Evolutionary conservation across 2,888 invertebrate species (phyloP).

Genomic region (Eupithecia insigniata): DNA sequence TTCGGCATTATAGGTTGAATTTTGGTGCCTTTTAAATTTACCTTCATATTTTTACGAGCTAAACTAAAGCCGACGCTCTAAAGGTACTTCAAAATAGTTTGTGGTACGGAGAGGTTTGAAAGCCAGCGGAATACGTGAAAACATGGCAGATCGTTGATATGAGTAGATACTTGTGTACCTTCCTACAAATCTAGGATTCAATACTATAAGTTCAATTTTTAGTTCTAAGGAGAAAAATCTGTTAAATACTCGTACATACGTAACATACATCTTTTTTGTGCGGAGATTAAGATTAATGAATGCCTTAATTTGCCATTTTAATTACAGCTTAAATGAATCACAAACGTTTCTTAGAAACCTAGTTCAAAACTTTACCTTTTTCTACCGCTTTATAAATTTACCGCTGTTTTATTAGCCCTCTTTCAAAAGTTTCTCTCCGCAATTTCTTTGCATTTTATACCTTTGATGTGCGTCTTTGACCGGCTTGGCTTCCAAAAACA

Average conservation of each 20-base stretch:
- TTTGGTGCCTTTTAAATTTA: conserved; percentile 29
- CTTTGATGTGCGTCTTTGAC: conserved; percentile 61
- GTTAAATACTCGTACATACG: too few relatives aligned
- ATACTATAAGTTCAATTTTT: background rate
- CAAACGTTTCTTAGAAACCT: conserved; percentile 31
- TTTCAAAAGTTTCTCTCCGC: conserved; percentile 64
- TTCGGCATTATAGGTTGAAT: conserved; percentile 43
- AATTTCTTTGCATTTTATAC: conserved; percentile 61
- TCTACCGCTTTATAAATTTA: conserved; percentile 65
- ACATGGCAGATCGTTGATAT: background rate
- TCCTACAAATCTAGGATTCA: background rate
- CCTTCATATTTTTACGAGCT: conserved; percentile 26
- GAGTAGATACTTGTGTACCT: background rate
- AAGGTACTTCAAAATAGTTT: conserved; percentile 21
- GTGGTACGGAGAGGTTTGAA: background rate
- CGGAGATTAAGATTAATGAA: background rate
- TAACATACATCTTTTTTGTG: background rate
- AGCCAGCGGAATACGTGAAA: background rate
- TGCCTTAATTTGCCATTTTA: background rate
- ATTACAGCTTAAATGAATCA: background rate
- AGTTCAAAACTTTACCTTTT: conserved; percentile 63
- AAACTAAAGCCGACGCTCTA: conserved; percentile 22
- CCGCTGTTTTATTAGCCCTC: conserved; percentile 72
- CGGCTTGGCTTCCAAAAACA: conserved; percentile 30
- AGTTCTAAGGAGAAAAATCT: background rate